These are phyloP conservation scores for Cairina moschata DNA, from an alignment of 2,113 vertebrate species.

Conservation along the genomic window DNA sequence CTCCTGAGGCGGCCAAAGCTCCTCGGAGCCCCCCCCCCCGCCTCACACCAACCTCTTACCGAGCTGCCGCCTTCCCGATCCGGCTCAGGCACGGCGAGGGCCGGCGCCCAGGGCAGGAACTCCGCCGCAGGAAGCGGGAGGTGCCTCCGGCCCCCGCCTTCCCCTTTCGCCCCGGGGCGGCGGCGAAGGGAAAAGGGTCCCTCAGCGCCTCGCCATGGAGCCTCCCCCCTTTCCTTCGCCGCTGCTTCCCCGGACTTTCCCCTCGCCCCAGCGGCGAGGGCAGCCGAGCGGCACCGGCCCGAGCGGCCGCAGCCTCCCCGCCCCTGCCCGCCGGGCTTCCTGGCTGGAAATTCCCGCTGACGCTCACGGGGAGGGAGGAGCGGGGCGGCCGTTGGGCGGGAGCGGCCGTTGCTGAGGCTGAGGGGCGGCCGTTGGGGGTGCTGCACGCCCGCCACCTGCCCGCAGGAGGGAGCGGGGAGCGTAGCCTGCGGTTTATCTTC, in stretches of 20 bases:
- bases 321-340: slow-evolving; percentile 43
- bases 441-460: fast-evolving
- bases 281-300: background rate
- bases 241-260: background rate
- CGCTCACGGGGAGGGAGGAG: background rate
- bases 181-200: background rate
- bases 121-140: background rate
- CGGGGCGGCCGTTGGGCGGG: background rate
- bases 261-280: background rate
- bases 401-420: background rate
- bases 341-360: slow-evolving; percentile 68
- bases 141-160: background rate
- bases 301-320: background rate
- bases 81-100: no score
- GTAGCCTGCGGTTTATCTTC: background rate
- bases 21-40: no score
- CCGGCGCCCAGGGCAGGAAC: background rate
- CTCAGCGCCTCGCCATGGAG: slow-evolving; percentile 33
- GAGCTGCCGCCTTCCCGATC: fast-evolving
- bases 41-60: background rate
- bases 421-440: background rate
- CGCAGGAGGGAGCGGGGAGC: background rate
- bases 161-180: no score
- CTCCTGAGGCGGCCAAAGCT: no score
- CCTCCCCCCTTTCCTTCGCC: background rate